phyloP scores from a whole-genome alignment of 2,888 invertebrate species.

The Anarsia innoxiella region DNA sequence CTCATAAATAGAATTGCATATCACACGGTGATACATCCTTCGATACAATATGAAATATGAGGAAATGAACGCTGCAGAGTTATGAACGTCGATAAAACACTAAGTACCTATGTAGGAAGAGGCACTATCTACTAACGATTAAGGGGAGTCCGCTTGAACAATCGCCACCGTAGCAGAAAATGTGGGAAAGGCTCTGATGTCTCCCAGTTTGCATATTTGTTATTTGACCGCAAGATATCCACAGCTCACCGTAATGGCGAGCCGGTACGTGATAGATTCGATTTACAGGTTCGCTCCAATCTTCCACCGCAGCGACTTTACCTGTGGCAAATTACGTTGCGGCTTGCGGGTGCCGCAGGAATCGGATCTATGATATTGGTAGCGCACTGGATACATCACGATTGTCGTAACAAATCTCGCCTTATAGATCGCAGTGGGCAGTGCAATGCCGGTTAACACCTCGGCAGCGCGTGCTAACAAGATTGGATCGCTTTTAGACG shows the following conservation, averaged over 20 bases:
- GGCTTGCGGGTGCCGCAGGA: constrained; percentile 53
- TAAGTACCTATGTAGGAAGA: constrained; percentile 33
- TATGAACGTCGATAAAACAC: constrained; percentile 51
- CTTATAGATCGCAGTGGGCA: constrained; percentile 25
- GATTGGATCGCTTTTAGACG: constrained; percentile 28
- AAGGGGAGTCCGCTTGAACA: constrained; percentile 20
- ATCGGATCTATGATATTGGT: constrained; percentile 30
- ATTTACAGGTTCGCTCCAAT: constrained; percentile 69
- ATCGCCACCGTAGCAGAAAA: constrained; percentile 17
- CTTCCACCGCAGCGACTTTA: constrained; percentile 45
- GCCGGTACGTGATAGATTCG: constrained; percentile 64
- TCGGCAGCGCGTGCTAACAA: constrained; percentile 20
- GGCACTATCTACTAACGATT: constrained; percentile 37
- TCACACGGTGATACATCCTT: constrained; percentile 54
- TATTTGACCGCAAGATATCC: constrained; percentile 58
- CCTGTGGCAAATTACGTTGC: constrained; percentile 57
- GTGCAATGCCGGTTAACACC: constrained; percentile 25
- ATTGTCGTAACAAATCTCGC: constrained; percentile 28
- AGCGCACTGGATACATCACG: constrained; percentile 11
- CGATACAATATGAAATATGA: constrained; percentile 64
- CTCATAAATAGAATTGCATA: constrained; percentile 60
- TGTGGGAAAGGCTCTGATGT: constrained; percentile 26
- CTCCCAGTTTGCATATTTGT: constrained; percentile 27
- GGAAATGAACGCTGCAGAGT: constrained; percentile 46
- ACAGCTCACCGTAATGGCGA: constrained; percentile 51